phyloP scores from a whole-genome alignment of 2,113 vertebrate genomes.

The Scalopus aquaticus region DNA sequence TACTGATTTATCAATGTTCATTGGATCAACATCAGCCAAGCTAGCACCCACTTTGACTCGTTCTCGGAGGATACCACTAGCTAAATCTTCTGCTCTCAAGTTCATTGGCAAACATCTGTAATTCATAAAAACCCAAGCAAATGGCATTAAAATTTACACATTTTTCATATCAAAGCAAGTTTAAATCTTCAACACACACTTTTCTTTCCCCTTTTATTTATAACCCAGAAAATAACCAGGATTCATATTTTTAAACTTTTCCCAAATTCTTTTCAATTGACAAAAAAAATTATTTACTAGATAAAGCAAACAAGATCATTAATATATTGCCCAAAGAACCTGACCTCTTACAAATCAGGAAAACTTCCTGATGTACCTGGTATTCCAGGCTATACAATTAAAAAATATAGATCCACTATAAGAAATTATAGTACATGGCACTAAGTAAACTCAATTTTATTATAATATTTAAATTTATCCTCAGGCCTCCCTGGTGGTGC shows the following conservation, averaged over 20 bases:
- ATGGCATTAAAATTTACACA: neutral
- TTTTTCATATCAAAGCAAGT: slow-evolving; percentile 43
- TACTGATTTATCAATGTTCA: slow-evolving; percentile 97
- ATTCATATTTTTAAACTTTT: slow-evolving; percentile 33
- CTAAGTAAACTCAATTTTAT: slow-evolving; percentile 35
- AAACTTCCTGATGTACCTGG: neutral
- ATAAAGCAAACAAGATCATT: slow-evolving; percentile 26
- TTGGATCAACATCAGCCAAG: slow-evolving; percentile 98
- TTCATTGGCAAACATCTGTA: slow-evolving; percentile 97
- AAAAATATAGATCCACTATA: neutral
- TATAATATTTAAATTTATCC: slow-evolving; percentile 13
- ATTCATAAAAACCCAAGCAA: neutral
- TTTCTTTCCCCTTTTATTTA: slow-evolving; percentile 41
- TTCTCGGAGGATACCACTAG: slow-evolving; percentile 95
- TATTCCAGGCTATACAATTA: neutral
- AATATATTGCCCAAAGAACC: neutral
- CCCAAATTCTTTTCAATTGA: slow-evolving; percentile 12
- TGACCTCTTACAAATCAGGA: slow-evolving; percentile 3
- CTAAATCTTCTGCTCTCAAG: slow-evolving; percentile 94
- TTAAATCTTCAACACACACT: slow-evolving; percentile 22
- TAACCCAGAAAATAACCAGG: slow-evolving; percentile 27
- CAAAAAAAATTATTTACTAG: slow-evolving; percentile 36
- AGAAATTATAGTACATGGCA: neutral
- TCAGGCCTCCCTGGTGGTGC: no score
- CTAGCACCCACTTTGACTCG: slow-evolving; percentile 97